Percentiles rank a stretch among this genome's conserved stretches.
Conservation (phyloP, 1,140 invertebrate species). For the Artemia franciscana region DNA sequence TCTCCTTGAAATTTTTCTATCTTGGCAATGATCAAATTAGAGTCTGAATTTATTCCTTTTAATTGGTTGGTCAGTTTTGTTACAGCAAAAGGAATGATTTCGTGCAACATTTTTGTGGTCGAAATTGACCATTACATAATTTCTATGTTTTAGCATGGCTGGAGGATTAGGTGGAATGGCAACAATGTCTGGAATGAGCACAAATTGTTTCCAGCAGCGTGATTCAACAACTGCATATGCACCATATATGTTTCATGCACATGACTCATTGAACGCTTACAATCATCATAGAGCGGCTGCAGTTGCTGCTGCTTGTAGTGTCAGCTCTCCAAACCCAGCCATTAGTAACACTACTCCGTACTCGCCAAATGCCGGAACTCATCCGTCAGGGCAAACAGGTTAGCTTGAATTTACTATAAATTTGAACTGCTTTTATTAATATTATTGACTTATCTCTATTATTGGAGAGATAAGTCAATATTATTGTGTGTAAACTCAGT, state of each 20-base stretch:
- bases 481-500: too few species aligned
- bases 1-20: too few species aligned
- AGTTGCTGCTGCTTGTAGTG: conserved; percentile 22
- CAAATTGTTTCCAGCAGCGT: conserved; percentile 72
- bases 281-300: conserved; percentile 27
- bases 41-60: too few species aligned
- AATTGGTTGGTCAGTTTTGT: too few species aligned
- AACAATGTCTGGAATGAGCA: conserved; percentile 38
- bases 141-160: conserved; percentile 52
- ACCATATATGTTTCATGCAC: conserved; percentile 57
- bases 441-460: too few species aligned
- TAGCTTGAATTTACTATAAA: not conserved
- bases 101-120: too few species aligned
- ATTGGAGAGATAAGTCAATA: too few species aligned
- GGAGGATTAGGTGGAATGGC: conserved; percentile 27
- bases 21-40: too few species aligned
- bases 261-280: conserved; percentile 40
- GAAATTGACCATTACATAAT: too few species aligned
- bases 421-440: too few species aligned
- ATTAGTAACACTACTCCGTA: conserved; percentile 3
- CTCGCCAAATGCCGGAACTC: conserved; percentile 3
- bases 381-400: conserved; percentile 9
- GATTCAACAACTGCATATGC: conserved; percentile 40
- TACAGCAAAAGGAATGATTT: too few species aligned
- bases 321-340: conserved; percentile 9